Percentiles rank a stretch among this genome's conserved stretches.
These are phyloP conservation scores for Troides aeacus DNA, from an alignment of 2,888 invertebrate species.

Conservation along the genomic window DNA sequence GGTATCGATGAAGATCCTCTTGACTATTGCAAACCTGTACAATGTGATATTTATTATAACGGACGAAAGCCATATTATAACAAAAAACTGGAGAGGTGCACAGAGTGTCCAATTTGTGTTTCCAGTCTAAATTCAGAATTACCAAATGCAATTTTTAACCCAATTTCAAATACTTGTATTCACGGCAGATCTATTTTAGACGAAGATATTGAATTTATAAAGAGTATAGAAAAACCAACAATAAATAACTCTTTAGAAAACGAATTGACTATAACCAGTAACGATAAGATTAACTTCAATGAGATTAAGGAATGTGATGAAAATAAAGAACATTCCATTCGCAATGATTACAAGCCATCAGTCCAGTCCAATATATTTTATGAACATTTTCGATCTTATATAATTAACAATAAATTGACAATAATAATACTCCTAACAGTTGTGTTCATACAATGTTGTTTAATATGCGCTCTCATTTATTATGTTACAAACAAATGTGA, in stretches of 20 bases:
- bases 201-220: slow-evolving; percentile 53
- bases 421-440: slow-evolving; percentile 44
- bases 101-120: slow-evolving; percentile 45
- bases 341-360: neutral
- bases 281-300: slow-evolving; percentile 19
- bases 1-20: slow-evolving; percentile 58
- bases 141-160: slow-evolving; percentile 49
- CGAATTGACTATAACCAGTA: slow-evolving; percentile 46
- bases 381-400: slow-evolving; percentile 23
- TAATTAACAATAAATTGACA: slow-evolving; percentile 43
- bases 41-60: slow-evolving; percentile 64
- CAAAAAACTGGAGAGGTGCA: slow-evolving; percentile 47
- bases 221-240: slow-evolving; percentile 37
- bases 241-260: slow-evolving; percentile 41
- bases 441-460: slow-evolving; percentile 51
- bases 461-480: slow-evolving; percentile 56
- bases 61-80: slow-evolving; percentile 51
- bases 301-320: neutral
- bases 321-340: neutral
- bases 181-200: slow-evolving; percentile 40
- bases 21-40: slow-evolving; percentile 59
- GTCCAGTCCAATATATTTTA: neutral
- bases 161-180: slow-evolving; percentile 51
- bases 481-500: slow-evolving; percentile 46
- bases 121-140: slow-evolving; percentile 37